Conservation (phyloP, 2,888 invertebrate genomes). For the Athalia circularis region DNA sequence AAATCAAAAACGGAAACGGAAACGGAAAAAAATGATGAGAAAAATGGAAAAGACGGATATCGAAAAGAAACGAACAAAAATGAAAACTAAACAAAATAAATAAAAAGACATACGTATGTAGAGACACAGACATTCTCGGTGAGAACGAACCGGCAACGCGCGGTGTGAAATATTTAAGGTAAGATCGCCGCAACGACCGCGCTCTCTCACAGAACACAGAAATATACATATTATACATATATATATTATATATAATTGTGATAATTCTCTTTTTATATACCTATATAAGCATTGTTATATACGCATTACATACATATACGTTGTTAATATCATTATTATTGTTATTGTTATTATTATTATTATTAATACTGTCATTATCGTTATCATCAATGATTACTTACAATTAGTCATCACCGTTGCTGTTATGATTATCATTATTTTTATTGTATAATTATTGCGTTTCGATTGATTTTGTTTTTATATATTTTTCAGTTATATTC, state of each 20-base stretch:
- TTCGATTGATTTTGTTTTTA: not conserved
- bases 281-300: not conserved
- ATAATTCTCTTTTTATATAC: not conserved
- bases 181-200: slow-evolving; percentile 57
- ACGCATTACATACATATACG: not conserved
- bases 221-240: not conserved
- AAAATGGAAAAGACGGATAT: not conserved
- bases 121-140: slow-evolving; percentile 34
- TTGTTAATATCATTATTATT: slow-evolving; percentile 2
- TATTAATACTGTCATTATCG: not conserved
- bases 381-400: too few relatives aligned
- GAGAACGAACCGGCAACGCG: slow-evolving; percentile 14
- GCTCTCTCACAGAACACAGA: slow-evolving; percentile 69
- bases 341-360: slow-evolving; percentile 5
- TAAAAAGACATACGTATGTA: slow-evolving; percentile 12
- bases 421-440: not conserved
- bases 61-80: not conserved
- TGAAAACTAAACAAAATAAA: not conserved
- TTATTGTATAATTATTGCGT: not conserved
- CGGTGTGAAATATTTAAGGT: slow-evolving; percentile 28
- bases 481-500: not conserved
- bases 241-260: not conserved
- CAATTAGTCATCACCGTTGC: not conserved
- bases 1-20: not conserved
- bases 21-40: not conserved